These are phyloP conservation scores for Drosophila ustulata DNA, from an alignment of 2,888 invertebrate genomes.

Conservation along the genomic window DNA sequence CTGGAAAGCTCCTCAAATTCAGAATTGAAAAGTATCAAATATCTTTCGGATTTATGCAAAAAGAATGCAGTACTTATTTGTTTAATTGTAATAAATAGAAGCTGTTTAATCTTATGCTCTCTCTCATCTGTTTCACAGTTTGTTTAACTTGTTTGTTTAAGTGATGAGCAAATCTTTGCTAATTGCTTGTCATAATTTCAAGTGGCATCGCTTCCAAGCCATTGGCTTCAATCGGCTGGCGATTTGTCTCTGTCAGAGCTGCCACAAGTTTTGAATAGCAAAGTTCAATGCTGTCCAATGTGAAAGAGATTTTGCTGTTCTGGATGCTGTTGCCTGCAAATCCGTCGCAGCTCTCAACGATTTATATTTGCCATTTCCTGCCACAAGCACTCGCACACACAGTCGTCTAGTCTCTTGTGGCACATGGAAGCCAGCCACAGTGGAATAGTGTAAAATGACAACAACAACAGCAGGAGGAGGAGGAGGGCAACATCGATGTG, in stretches of 20 bases:
- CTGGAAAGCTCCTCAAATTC: too few species aligned
- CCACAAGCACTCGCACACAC: conserved; percentile 25
- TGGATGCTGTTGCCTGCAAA: conserved; percentile 35
- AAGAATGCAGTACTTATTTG: too few species aligned
- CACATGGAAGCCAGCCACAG: conserved; percentile 49
- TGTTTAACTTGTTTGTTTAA: not conserved
- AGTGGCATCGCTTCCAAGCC: conserved; percentile 14
- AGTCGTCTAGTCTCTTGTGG: conserved; percentile 21
- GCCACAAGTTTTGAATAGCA: conserved; percentile 28
- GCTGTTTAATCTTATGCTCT: too few species aligned
- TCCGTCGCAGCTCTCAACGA: conserved; percentile 47
- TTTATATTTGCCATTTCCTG: conserved; percentile 72
- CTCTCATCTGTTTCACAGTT: not conserved
- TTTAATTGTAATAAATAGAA: too few species aligned
- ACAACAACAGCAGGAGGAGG: conserved; percentile 15
- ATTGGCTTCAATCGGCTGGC: conserved; percentile 30
- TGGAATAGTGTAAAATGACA: conserved; percentile 20
- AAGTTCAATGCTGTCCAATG: conserved; percentile 44
- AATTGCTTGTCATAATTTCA: conserved; percentile 39
- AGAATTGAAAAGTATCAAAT: too few species aligned
- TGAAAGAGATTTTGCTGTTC: conserved; percentile 32
- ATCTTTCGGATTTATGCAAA: too few species aligned
- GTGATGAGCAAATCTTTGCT: conserved; percentile 28
- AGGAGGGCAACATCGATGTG: conserved; percentile 33
- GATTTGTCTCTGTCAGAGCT: conserved; percentile 40